A percentile compares a stretch with the other conserved stretches of the same genome.
Conservation (phyloP, 2,888 invertebrate genomes). For the Cephus rjabovi region DNA sequence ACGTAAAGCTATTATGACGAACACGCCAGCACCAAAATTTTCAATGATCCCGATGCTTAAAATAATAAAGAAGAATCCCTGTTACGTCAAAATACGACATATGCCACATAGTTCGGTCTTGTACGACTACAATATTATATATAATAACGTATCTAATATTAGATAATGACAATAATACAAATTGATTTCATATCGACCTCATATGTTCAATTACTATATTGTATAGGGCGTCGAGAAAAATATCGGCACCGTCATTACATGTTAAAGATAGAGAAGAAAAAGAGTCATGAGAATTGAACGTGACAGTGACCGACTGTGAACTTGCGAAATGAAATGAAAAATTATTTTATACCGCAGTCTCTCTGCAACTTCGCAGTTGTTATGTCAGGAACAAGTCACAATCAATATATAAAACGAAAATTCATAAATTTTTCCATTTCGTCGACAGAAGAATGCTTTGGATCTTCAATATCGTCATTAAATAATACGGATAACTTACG, state of each 20-base stretch:
- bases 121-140: not conserved
- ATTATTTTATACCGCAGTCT: not conserved
- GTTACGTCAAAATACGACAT: not conserved
- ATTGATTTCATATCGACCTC: not conserved
- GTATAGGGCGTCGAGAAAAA: not conserved
- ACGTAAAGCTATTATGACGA: not conserved
- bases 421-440: not conserved
- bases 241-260: not conserved
- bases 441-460: not conserved
- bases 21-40: not conserved
- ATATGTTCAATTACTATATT: not conserved
- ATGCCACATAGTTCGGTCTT: not conserved
- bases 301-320: not conserved
- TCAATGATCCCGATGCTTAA: not conserved
- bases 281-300: not conserved
- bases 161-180: not conserved
- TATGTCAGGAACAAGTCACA: not conserved
- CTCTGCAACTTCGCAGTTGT: not conserved
- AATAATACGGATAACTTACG: constrained; percentile 66
- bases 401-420: not conserved
- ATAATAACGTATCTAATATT: not conserved
- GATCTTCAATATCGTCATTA: not conserved
- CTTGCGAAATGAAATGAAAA: not conserved
- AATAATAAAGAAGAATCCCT: not conserved
- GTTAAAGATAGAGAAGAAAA: not conserved